Evolutionary conservation across 2,113 vertebrate species (phyloP).

Genomic region (Elachura formosa): DNA sequence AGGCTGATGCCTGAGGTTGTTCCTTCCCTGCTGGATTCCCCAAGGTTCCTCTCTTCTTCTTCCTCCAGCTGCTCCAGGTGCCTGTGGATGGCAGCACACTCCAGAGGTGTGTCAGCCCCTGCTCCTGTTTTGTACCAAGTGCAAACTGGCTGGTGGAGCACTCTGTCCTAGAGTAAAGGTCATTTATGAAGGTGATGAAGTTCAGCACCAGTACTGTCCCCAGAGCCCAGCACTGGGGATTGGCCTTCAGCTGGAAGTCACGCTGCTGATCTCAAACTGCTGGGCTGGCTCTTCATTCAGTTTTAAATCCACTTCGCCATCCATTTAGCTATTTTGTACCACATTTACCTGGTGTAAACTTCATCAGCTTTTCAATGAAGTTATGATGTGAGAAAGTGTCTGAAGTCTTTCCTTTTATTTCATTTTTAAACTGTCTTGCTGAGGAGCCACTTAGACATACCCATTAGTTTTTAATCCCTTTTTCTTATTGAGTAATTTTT

Average conservation of each 20-base stretch:
- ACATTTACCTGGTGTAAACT: neutral
- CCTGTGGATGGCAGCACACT: neutral
- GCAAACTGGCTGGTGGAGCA: neutral
- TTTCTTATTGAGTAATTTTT: neutral
- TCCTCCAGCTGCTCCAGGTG: neutral
- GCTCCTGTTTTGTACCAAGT: neutral
- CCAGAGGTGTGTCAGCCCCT: neutral
- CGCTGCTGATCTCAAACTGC: neutral
- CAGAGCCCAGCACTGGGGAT: neutral
- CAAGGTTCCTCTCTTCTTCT: neutral
- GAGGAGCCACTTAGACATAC: neutral
- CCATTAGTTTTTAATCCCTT: neutral
- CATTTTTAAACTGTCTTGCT: neutral
- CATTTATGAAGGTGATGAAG: neutral
- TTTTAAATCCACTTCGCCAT: neutral
- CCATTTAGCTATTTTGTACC: neutral
- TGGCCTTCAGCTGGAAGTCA: neutral
- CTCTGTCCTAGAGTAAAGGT: too few species aligned
- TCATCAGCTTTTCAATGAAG: neutral
- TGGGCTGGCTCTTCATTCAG: neutral
- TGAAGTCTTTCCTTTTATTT: neutral
- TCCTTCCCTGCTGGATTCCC: neutral
- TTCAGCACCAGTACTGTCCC: neutral
- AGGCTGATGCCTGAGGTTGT: accelerated
- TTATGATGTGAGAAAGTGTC: neutral